Evolutionary conservation across 2,113 vertebrate species (phyloP), one percentile per base, ranked within the genome.

Genomic region (Notechis scutatus): DNA sequence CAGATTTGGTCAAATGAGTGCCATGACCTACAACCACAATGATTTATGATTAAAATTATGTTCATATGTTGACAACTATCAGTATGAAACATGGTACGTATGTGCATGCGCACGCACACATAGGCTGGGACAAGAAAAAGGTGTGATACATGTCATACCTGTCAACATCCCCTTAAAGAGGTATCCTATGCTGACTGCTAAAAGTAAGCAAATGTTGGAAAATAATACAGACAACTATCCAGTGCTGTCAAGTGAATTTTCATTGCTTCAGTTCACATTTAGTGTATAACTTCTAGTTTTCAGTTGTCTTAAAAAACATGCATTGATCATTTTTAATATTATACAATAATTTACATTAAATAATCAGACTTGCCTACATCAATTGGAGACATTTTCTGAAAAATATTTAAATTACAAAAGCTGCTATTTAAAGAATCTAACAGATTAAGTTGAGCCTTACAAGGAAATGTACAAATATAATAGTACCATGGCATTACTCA

Each of bases 301-400:
- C 92, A n/a, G 23, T 93, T 96, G 52, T 2, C 95, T 0, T 91
- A 23, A n/a, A 87, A 92, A 92, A 26, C 54, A 91, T 93, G 87
- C 96, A 94, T 90, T 85, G 90, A 20, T 93, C 26, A 92, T 95
- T 95, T 91, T 94, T 96, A 45, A 94, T 92, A 86, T 95, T 47
- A 47, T 47, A 90, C 81, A 96, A 94, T 93, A 97, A 97, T 96
- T 94, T 97, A 97, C 96, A 97, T 89, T 91, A 91, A 59, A 95
- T 94, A 91, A 69, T 93, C 95, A 96, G 45, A 85, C 95, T 95
- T 93, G 93, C 50, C 92, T 94, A 0, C 92, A 55, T 56, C 88
- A 87, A 91, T 85, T 29, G 23, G 64, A 95, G 91, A 87, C 86
- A 26, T 34, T 85, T 86, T 55, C 87, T 55, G 50, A 86, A 94